Evolutionary conservation across 2,797 vertebrate species (phyloP), one percentile per base, ranked within the genome.

Genomic region (Lepilemur ruficaudatus): DNA sequence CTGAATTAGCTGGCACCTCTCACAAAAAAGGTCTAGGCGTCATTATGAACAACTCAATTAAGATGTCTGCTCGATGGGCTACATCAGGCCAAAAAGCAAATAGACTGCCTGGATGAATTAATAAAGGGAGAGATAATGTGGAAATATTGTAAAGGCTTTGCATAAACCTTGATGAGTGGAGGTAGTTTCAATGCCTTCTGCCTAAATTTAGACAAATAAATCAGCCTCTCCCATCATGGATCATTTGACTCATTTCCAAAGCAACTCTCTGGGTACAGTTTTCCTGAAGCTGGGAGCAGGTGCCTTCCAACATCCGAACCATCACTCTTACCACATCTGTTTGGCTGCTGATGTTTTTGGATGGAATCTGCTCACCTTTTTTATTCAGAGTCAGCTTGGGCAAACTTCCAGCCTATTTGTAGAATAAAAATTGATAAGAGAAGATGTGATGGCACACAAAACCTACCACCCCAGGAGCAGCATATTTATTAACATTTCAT

Each of bases 61-160:
- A 93, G 87, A 98, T 0, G 86, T 95, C 93, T 97, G 75, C 63
- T 95, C 96, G 83, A 82, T 91, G 88, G 80, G 88, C 12, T 87
- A 41, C 67, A 30, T 5, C 43, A 67, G 93, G 91, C 93, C 95
- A 95, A 92, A 96, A 97, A 97, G 79, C 94, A 94, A 97, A 83
- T 75, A 94, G 96, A 94, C 92, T 91, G 93, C 76, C 67, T n/a
- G 0, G 23, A 91, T 98, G 43, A 75, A 98, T 97, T 97, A 96
- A 98, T 83, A 96, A 97, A 97, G 57, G 93, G 55, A n/a, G 2
- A 93, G 89, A 87, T 91, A 95, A 94, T 93, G 83, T 86, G 80
- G 79, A 97, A 96, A 32, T 93, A 91, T 23, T 92, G 65, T 82
- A 92, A 87, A 86, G 87, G 91, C 15, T 43, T 96, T 67, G 75